Conservation (phyloP, 2,888 invertebrate genomes). For the Cylloceria caligata region DNA sequence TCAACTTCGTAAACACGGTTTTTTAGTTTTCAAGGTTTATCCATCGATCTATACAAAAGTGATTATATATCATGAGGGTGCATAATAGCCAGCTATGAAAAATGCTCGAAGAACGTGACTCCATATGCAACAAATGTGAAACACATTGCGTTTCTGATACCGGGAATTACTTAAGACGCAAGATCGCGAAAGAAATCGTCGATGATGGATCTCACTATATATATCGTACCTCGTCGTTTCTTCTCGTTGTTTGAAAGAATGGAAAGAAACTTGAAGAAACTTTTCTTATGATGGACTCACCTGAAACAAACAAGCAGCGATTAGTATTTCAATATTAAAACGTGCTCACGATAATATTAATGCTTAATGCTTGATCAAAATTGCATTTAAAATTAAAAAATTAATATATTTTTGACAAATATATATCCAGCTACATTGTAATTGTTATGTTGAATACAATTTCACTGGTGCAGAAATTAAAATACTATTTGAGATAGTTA, state of each 20-base stretch:
- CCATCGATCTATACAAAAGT: not conserved
- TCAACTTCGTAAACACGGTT: not conserved
- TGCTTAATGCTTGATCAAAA: too few relatives aligned
- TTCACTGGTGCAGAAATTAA: not conserved
- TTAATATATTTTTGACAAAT: too few relatives aligned
- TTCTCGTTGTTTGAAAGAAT: not conserved
- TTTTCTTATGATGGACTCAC: conserved; percentile 33
- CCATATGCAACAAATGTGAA: too few relatives aligned
- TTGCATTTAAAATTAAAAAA: too few relatives aligned
- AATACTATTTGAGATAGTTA: not conserved
- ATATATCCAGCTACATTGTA: not conserved
- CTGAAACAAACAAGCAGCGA: conserved; percentile 39
- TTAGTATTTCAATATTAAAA: conserved; percentile 16
- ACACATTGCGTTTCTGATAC: not conserved
- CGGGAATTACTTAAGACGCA: not conserved
- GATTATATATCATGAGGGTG: not conserved
- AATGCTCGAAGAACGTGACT: too few relatives aligned
- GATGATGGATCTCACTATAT: not conserved
- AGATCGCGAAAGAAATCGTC: not conserved
- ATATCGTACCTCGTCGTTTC: not conserved
- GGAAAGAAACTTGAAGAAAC: not conserved
- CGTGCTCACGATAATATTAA: too few relatives aligned
- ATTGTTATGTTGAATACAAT: too few relatives aligned
- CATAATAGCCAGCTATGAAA: not conserved
- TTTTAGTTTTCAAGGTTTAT: not conserved